Conservation (phyloP, 2,888 invertebrate genomes). For the Dione juno region DNA sequence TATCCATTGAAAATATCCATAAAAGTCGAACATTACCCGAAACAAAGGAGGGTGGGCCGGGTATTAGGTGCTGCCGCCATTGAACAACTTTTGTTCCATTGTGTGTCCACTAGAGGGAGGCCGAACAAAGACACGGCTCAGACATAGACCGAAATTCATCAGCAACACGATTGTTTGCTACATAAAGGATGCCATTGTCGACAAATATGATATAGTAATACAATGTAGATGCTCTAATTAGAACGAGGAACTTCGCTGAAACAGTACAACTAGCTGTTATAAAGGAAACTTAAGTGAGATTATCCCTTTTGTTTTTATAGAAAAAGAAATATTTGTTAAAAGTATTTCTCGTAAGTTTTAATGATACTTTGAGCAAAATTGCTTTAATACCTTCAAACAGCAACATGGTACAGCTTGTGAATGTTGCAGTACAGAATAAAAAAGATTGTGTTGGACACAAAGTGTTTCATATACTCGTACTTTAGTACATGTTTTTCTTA, state of each 20-base stretch:
- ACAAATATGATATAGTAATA: constrained; percentile 82
- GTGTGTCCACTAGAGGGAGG: constrained; percentile 81
- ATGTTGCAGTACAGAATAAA: neutral
- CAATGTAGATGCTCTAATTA: constrained; percentile 80
- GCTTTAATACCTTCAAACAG: neutral
- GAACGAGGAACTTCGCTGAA: constrained; percentile 59
- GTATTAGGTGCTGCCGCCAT: constrained; percentile 82
- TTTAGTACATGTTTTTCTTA: no score
- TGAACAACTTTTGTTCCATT: constrained; percentile 83
- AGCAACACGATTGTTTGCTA: constrained; percentile 83
- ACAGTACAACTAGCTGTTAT: constrained; percentile 44
- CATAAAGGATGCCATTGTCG: constrained; percentile 82
- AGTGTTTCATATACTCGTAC: no score
- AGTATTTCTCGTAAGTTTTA: neutral
- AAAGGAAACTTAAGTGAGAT: constrained; percentile 47
- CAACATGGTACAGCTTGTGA: neutral
- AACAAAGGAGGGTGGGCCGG: constrained; percentile 80
- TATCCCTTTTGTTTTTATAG: constrained; percentile 25
- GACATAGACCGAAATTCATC: constrained; percentile 84
- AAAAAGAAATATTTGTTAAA: constrained; percentile 6
- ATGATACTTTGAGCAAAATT: neutral
- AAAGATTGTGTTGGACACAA: no score
- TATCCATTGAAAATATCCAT: constrained; percentile 84
- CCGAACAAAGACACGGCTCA: constrained; percentile 77
- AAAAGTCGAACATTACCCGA: constrained; percentile 83